These are phyloP conservation scores for Tychaedon coryphoeus DNA, from an alignment of 2,113 vertebrate genomes.

Conservation along the genomic window DNA sequence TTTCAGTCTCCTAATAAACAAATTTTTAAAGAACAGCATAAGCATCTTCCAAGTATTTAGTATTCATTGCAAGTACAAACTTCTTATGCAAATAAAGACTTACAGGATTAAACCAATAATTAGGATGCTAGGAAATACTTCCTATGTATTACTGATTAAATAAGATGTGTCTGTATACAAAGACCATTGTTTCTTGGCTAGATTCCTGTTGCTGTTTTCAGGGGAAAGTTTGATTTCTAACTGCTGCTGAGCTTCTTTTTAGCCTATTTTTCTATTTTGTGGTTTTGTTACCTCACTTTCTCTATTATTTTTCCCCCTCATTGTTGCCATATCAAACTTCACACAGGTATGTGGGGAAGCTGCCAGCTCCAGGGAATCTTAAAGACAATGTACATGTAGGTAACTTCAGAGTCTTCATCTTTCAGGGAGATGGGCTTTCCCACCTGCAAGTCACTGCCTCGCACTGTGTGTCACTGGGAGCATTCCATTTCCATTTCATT, in stretches of 20 bases:
- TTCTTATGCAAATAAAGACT: background rate
- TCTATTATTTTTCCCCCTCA: background rate
- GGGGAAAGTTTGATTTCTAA: background rate
- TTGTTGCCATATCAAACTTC: background rate
- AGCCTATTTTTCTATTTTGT: background rate
- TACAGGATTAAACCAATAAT: background rate
- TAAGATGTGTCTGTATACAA: background rate
- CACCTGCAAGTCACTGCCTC: background rate
- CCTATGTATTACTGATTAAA: background rate
- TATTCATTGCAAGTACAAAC: background rate
- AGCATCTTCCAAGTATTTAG: background rate
- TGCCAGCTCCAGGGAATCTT: background rate
- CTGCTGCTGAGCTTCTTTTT: background rate
- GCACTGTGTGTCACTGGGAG: background rate
- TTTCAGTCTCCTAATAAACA: background rate
- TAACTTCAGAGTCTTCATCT: background rate
- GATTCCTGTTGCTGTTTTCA: background rate
- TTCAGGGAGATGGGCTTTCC: background rate
- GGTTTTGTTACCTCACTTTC: background rate
- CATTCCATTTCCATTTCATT: background rate
- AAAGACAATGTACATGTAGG: fast-evolving
- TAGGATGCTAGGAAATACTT: background rate
- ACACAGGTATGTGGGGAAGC: background rate
- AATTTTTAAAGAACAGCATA: background rate
- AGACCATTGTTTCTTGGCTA: background rate